Evolutionary conservation across 2,113 vertebrate genomes (phyloP).

Genomic region (Gallinago media): DNA sequence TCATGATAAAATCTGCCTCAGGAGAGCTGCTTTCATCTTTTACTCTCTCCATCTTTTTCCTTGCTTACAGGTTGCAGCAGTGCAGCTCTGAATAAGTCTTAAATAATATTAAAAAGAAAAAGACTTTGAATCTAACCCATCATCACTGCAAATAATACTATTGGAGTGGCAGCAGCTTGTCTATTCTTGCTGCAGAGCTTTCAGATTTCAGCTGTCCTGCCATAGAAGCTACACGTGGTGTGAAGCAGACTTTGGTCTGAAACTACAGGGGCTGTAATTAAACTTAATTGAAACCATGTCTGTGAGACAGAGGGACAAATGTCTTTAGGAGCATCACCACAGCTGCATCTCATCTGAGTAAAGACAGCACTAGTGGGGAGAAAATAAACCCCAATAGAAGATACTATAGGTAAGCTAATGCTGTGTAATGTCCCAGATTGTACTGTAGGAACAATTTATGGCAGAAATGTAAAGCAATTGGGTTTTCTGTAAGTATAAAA

Average conservation of each 20-base stretch:
- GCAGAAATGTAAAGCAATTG: background rate
- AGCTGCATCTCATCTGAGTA: constrained; percentile 12
- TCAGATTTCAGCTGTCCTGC: constrained; percentile 37
- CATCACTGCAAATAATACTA: background rate
- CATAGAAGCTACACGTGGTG: background rate
- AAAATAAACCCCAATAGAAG: background rate
- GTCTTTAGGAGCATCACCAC: constrained; percentile 33
- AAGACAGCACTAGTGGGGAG: background rate
- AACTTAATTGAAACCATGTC: constrained; percentile 53
- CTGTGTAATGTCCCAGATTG: background rate
- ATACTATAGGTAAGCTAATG: background rate
- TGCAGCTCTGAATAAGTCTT: background rate
- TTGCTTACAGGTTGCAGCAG: constrained; percentile 35
- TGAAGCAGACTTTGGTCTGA: constrained; percentile 55
- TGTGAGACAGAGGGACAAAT: constrained; percentile 40
- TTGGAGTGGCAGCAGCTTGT: background rate
- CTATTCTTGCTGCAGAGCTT: background rate
- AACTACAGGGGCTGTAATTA: constrained; percentile 36
- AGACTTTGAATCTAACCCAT: background rate
- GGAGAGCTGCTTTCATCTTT: constrained; percentile 49
- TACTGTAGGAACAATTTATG: background rate
- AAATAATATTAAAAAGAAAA: background rate
- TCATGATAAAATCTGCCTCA: constrained; percentile 10
- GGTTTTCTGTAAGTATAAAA: background rate
- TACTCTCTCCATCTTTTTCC: background rate